Evolutionary conservation across 2,797 vertebrate species (phyloP), one percentile per base, ranked within the genome.

Genomic region (Anguilla marmorata): DNA sequence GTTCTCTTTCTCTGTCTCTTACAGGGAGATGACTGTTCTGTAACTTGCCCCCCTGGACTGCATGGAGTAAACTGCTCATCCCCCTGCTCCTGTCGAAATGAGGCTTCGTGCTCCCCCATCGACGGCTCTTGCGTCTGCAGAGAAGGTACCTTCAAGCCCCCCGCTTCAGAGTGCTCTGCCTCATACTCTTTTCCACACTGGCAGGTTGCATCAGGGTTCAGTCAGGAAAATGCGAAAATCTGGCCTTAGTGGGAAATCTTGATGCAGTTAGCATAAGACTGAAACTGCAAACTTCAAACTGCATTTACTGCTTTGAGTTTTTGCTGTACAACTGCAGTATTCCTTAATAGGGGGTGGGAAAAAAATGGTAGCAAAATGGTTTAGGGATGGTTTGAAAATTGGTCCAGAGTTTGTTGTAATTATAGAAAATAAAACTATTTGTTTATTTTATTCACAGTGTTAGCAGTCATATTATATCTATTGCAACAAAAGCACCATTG

Each of bases 121-220:
- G 97, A 99, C 1, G 99, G 99, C n/a, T 97, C 97, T 89, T 99
- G 99, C 89, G 92, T 97, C 92, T 99, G 99, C 96, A 97, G 92
- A 93, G 98, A 98, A 96, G 99, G 99, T 99, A 97, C 89, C 58
- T 58, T 24, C 14, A 41, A 87, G 80, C 6, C 37, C 37, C n/a
- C 5, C 11, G 74, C 33, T 21, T 50, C 79, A 24, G 5, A 8
- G 1, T 6, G 6, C 27, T 54, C 41, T 69, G 12, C 30, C 56
- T 87, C 4, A 87, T 37, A 33, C 14, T 7, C 74, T 21, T 16
- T 33, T 69, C 24, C 16, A 21, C 69, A 74, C 30, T 74, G 12
- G 37, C 14, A 6, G 74, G 74, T 19, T 79, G 7, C 33, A 21
- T 19, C 0, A 33, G 4, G 11, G 48, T 63, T 19, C 60, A 72